Evolutionary conservation across 2,113 vertebrate species (phyloP), one percentile per base, ranked within the genome.

Genomic region (Equus przewalskii): DNA sequence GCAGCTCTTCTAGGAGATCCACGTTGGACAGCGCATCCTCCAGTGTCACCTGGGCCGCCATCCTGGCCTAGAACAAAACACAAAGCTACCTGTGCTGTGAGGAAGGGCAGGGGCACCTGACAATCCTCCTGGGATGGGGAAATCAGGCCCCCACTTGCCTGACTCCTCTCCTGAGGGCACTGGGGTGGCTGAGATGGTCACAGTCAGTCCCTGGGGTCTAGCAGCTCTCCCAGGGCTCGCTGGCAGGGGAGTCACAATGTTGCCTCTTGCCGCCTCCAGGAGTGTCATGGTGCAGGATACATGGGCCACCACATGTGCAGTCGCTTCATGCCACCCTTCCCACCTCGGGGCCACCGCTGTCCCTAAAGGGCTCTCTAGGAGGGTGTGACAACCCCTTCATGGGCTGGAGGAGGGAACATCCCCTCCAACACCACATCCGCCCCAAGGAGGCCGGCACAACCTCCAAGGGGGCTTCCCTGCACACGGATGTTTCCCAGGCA

Each of bases 21-120:
- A 99, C 99, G 0, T 99, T 99, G 99, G 99, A 99, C 78, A 99
- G 99, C 22, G 99, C 99, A 41, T 99, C 99, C 96, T 99, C 99
- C 94, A 99, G 98, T 0, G 99, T 99, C 96, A 99, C 99, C 36
- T 99, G 99, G 95, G 99, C 99, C 54, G 99, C 98, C 99, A 99
- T 99, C 96, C 99, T 99, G 98, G 72, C 98, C 98, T 99, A 93
- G 82, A 67, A 95, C 41, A 46, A 96, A 96, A 92, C 1, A 84
- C 81, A 95, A 0, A 1, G 97, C 5, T 60, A 5, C 41, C 26
- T 33, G 28, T 3, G 26, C 30, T 4, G 22, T 88, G 33, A 89
- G 1, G 1, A 96, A 84, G 21, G 95, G 49, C 1, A 19, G 0
- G 26, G 41, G 28, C 33, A 96, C 18, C 36, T 26, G 67, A 41